Evolutionary conservation across 2,888 invertebrate genomes (phyloP).

Genomic region (Cantharis flavilabris): DNA sequence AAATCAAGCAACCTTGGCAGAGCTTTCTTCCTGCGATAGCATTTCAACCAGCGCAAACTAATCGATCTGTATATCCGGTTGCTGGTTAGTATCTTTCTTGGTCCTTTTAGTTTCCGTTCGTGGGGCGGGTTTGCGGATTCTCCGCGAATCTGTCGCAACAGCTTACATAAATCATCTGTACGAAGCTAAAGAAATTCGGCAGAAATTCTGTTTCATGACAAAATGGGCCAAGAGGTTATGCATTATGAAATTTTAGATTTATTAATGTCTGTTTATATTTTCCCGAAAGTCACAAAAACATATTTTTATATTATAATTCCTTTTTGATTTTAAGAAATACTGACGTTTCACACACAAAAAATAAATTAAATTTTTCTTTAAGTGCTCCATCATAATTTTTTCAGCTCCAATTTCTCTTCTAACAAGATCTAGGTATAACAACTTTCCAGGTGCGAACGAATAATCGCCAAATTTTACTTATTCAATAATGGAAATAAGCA

Average conservation of each 20-base stretch:
- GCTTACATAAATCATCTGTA: slow-evolving; percentile 44
- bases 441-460: background rate
- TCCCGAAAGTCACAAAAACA: slow-evolving; percentile 21
- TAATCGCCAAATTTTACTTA: background rate
- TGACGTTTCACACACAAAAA: background rate
- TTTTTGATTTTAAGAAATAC: background rate
- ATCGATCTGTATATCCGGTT: slow-evolving; percentile 38
- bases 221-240: slow-evolving; percentile 37
- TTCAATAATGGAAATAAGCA: slow-evolving; percentile 19
- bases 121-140: slow-evolving; percentile 40
- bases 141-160: slow-evolving; percentile 38
- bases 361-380: background rate
- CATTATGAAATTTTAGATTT: slow-evolving; percentile 44
- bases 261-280: slow-evolving; percentile 40
- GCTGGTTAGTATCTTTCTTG: slow-evolving; percentile 35
- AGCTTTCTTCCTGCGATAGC: slow-evolving; percentile 18
- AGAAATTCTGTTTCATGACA: slow-evolving; percentile 38
- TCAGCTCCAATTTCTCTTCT: background rate
- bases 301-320: slow-evolving; percentile 11
- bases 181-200: slow-evolving; percentile 37
- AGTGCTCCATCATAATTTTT: background rate
- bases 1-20: slow-evolving; percentile 22
- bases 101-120: slow-evolving; percentile 40
- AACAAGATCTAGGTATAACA: background rate
- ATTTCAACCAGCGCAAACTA: slow-evolving; percentile 34